Percentiles rank a stretch among this genome's conserved stretches.
Conservation (phyloP, 1,140 invertebrate genomes). For the Calosoma granatense region DNA sequence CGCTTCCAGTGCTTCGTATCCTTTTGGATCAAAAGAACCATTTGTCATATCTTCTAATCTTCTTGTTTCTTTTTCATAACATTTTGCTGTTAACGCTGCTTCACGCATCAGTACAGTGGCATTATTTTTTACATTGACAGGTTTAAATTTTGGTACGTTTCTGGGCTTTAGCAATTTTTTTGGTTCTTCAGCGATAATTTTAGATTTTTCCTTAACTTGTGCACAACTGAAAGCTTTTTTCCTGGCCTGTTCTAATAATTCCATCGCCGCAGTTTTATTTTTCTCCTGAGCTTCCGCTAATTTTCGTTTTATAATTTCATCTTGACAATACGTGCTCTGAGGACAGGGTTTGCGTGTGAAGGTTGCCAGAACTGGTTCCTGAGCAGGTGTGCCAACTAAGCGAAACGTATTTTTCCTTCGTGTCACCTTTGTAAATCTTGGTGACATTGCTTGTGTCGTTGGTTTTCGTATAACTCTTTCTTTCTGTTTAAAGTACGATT, state of each 20-base stretch:
- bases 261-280: conserved; percentile 36
- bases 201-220: conserved; percentile 27
- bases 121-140: conserved; percentile 36
- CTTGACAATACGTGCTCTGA: conserved; percentile 7
- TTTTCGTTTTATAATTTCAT: conserved; percentile 30
- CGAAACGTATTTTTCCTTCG: neutral
- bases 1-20: conserved; percentile 35
- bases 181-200: conserved; percentile 20
- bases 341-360: neutral
- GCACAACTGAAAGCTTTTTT: conserved; percentile 18
- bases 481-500: conserved; percentile 21
- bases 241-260: conserved; percentile 33
- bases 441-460: conserved; percentile 16
- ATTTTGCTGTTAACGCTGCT: conserved; percentile 35
- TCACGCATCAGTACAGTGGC: conserved; percentile 37
- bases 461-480: conserved; percentile 33
- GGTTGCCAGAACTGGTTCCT: neutral
- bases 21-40: conserved; percentile 33
- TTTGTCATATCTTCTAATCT: conserved; percentile 38
- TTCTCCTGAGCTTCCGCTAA: conserved; percentile 30
- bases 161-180: conserved; percentile 13
- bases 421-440: neutral
- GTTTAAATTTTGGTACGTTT: conserved; percentile 20
- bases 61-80: conserved; percentile 39
- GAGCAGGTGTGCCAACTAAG: neutral